Evolutionary conservation across 1,140 invertebrate genomes (phyloP).

Genomic region (Notospermus geniculatus): DNA sequence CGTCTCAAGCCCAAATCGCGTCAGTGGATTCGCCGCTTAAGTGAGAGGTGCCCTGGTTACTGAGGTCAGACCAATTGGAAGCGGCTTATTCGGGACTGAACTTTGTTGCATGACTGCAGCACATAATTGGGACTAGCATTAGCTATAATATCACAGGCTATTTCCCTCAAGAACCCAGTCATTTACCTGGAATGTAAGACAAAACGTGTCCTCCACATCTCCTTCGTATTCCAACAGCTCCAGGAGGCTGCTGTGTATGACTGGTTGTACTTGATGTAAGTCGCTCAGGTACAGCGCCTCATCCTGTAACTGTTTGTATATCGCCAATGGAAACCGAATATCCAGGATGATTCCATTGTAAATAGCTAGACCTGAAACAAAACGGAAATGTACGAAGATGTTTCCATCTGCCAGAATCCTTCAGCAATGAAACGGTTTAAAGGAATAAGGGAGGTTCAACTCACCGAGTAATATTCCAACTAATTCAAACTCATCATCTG

Average conservation of each 20-base stretch:
- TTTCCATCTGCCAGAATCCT: neutral
- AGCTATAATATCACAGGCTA: too few species aligned
- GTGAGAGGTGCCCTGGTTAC: too few species aligned
- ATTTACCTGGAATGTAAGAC: constrained; percentile 14
- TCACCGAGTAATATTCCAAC: neutral
- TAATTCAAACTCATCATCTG: constrained; percentile 6
- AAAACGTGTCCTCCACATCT: constrained; percentile 13
- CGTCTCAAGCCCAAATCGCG: too few species aligned
- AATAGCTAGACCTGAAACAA: constrained; percentile 9
- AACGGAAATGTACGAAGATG: too few species aligned
- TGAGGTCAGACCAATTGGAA: too few species aligned
- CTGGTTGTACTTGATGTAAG: neutral
- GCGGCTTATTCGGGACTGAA: too few species aligned
- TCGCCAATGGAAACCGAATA: constrained; percentile 8
- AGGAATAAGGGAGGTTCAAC: too few species aligned
- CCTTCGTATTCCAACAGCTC: constrained; percentile 11
- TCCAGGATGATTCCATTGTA: constrained; percentile 14
- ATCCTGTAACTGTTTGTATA: constrained; percentile 11
- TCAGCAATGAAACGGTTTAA: too few species aligned
- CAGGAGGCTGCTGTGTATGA: neutral
- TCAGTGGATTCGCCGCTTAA: too few species aligned
- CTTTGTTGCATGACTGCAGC: too few species aligned
- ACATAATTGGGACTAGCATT: too few species aligned
- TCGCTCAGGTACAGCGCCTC: neutral
- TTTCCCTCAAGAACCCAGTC: neutral